A percentile compares a stretch with the other conserved stretches of the same genome.
phyloP scores from a whole-genome alignment of 2,888 invertebrate genomes.

The Ecdyonurus torrentis region DNA sequence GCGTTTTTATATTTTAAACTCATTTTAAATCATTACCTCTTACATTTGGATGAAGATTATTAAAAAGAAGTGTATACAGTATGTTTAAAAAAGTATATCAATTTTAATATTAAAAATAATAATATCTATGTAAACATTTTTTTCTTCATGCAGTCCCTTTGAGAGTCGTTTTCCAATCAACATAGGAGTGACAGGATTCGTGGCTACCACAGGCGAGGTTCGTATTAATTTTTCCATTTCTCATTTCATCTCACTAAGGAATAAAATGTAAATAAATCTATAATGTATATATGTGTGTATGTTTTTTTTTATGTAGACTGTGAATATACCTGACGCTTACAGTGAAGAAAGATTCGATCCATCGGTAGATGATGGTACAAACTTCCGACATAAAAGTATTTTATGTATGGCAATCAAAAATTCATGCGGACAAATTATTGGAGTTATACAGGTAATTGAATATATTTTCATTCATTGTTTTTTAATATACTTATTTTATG shows the following conservation, averaged over 20 bases:
- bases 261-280: neutral
- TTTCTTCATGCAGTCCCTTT: conserved; percentile 46
- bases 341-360: conserved; percentile 77
- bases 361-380: conserved; percentile 63
- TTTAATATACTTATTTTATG: conserved; percentile 7
- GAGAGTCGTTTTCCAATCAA: conserved; percentile 90
- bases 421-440: conserved; percentile 78
- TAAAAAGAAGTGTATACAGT: too few relatives aligned
- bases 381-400: conserved; percentile 75
- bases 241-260: conserved; percentile 7
- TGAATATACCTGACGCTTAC: conserved; percentile 82
- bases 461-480: neutral
- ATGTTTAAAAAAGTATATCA: neutral
- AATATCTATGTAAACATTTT: neutral
- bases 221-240: conserved; percentile 18
- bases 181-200: conserved; percentile 87
- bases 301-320: too few relatives aligned
- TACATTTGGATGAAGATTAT: too few relatives aligned
- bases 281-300: too few relatives aligned
- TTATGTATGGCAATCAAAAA: conserved; percentile 95
- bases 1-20: too few relatives aligned
- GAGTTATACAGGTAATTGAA: conserved; percentile 56
- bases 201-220: conserved; percentile 90
- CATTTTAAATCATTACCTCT: too few relatives aligned
- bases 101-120: conserved; percentile 1